Evolutionary conservation across 2,888 invertebrate genomes (phyloP).

Genomic region (Lasioglossum malachurum): DNA sequence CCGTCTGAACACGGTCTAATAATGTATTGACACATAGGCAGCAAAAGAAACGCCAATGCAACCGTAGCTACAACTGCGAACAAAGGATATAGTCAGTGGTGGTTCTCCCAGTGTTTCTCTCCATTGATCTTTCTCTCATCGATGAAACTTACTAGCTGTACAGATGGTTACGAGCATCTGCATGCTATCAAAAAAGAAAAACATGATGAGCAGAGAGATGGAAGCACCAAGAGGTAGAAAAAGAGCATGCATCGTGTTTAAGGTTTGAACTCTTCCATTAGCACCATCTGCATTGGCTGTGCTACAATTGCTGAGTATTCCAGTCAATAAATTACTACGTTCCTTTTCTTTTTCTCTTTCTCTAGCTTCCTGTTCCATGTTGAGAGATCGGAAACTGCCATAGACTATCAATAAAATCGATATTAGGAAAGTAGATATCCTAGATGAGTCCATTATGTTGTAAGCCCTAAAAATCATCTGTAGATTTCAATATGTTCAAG

Average conservation of each 20-base stretch:
- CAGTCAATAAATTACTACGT: slow-evolving; percentile 88
- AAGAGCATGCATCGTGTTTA: slow-evolving; percentile 98
- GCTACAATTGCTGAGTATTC: slow-evolving; percentile 85
- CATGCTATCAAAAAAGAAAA: slow-evolving; percentile 99
- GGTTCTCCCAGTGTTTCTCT: neutral
- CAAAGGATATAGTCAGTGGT: slow-evolving; percentile 40
- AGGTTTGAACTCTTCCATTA: slow-evolving; percentile 90
- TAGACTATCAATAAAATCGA: slow-evolving; percentile 99
- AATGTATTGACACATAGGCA: slow-evolving; percentile 99
- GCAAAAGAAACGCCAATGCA: slow-evolving; percentile 96
- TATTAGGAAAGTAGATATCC: slow-evolving; percentile 98
- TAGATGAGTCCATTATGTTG: slow-evolving; percentile 98
- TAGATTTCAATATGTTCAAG: neutral
- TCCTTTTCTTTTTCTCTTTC: slow-evolving; percentile 92
- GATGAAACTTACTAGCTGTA: slow-evolving; percentile 94
- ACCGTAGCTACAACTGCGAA: slow-evolving; percentile 96
- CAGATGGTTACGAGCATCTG: slow-evolving; percentile 98
- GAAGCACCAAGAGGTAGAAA: slow-evolving; percentile 98
- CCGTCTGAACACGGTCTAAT: slow-evolving; percentile 93
- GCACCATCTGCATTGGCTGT: slow-evolving; percentile 77
- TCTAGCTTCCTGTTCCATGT: slow-evolving; percentile 97
- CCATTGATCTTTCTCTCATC: neutral
- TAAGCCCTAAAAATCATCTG: slow-evolving; percentile 89
- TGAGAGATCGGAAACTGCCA: slow-evolving; percentile 98
- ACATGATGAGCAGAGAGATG: slow-evolving; percentile 98